Evolutionary conservation across 2,888 invertebrate genomes (phyloP).

Genomic region (Phytoseiulus persimilis): DNA sequence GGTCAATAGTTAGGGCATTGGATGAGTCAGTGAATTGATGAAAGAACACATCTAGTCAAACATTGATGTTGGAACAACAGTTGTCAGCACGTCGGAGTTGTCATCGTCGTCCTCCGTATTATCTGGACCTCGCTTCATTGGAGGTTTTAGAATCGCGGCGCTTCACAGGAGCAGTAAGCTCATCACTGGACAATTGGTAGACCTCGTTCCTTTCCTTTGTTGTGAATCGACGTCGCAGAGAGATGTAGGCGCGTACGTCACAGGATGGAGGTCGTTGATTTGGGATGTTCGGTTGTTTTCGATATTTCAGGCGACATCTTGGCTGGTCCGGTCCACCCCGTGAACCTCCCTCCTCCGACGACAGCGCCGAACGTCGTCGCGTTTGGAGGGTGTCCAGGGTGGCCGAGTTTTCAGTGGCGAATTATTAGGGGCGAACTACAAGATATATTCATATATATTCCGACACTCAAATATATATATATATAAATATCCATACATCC

Average conservation of each 20-base stretch:
- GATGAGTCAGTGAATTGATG: not conserved
- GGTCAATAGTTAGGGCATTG: not conserved
- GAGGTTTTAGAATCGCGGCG: constrained; percentile 10
- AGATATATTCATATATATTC: not conserved
- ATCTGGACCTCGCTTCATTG: constrained; percentile 12
- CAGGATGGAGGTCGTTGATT: not conserved
- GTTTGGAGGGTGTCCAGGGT: constrained; percentile 20
- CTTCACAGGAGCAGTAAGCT: constrained; percentile 39
- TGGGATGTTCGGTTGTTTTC: not conserved
- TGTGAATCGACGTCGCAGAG: not conserved
- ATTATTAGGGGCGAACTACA: not conserved
- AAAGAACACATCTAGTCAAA: constrained; percentile 21
- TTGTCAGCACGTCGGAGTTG: not conserved
- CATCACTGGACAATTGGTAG: constrained; percentile 36
- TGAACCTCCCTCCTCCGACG: not conserved
- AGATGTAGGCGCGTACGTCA: not conserved
- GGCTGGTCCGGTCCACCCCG: constrained; percentile 37
- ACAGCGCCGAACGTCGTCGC: not conserved
- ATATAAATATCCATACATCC: constrained; percentile 13
- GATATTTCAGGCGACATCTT: constrained; percentile 37
- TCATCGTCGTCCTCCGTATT: not conserved
- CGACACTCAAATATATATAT: not conserved
- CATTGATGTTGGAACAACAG: not conserved
- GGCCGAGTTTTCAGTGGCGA: constrained; percentile 34
- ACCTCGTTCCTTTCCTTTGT: not conserved